Conservation (phyloP, 2,888 invertebrate genomes). For the Escarpia spicata region DNA sequence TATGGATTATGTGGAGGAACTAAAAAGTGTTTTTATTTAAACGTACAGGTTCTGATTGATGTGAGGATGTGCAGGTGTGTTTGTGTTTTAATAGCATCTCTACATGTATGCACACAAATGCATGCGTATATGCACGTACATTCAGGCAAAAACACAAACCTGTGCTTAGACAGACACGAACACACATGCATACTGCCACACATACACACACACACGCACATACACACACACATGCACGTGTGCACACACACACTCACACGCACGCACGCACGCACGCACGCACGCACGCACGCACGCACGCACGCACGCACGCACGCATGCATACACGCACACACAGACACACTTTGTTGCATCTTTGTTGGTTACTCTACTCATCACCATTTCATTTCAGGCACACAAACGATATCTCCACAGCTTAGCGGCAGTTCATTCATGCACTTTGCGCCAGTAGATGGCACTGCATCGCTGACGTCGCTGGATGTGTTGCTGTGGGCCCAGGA, state of each 20-base stretch:
- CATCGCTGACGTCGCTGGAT: constrained; percentile 23
- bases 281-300: background rate
- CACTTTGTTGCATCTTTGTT: background rate
- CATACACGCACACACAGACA: background rate
- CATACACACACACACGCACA: background rate
- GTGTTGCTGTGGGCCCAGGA: constrained; percentile 2
- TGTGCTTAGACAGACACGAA: background rate
- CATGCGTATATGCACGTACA: background rate
- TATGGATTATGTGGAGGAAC: background rate
- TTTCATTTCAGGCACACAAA: background rate
- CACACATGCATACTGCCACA: background rate
- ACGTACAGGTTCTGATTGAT: background rate
- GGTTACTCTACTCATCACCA: background rate
- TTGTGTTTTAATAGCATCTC: background rate
- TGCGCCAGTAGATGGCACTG: background rate
- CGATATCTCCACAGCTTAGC: constrained; percentile 21
- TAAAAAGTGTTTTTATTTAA: background rate
- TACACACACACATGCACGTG: background rate
- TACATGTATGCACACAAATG: background rate
- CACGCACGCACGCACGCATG: background rate
- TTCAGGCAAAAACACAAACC: background rate
- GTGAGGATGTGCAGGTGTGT: background rate
- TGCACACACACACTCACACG: background rate
- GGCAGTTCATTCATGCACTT: constrained; percentile 26
- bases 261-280: background rate